Evolutionary conservation across 2,888 invertebrate species (phyloP).

Genomic region (Drosophila tripunctata): DNA sequence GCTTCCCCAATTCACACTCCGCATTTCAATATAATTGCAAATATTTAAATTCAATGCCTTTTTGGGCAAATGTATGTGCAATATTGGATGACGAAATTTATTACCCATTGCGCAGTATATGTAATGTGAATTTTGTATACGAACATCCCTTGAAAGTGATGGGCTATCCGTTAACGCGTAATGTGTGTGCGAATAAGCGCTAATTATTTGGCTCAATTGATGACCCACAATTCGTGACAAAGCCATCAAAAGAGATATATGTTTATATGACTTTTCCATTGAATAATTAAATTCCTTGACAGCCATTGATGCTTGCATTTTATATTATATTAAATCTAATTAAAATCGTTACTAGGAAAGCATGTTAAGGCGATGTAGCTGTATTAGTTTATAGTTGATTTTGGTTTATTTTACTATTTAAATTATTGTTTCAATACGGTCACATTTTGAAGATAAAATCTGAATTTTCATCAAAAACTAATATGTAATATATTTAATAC

Average conservation of each 20-base stretch:
- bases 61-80: conserved; percentile 10
- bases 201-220: conserved; percentile 18
- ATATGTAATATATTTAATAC: too few relatives aligned
- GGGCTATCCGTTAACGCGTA: conserved; percentile 10
- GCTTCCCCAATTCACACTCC: conserved; percentile 12
- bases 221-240: background rate
- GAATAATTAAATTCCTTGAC: conserved; percentile 9
- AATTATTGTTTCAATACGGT: too few relatives aligned
- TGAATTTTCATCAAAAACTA: too few relatives aligned
- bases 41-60: conserved; percentile 68
- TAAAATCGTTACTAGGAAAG: too few relatives aligned
- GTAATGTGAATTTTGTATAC: background rate
- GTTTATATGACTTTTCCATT: background rate
- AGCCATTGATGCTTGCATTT: background rate
- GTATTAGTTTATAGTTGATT: too few relatives aligned
- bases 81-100: conserved; percentile 39
- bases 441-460: too few relatives aligned
- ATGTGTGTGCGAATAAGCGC: conserved; percentile 5
- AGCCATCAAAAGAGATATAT: conserved; percentile 2
- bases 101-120: conserved; percentile 3
- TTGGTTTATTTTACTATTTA: too few relatives aligned
- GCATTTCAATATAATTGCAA: conserved; percentile 76
- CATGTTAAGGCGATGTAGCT: too few relatives aligned
- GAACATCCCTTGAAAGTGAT: background rate
- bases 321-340: background rate